Base-by-base conservation (phyloP, 2,797 vertebrate genomes). In the Parambassis ranga region DNA sequence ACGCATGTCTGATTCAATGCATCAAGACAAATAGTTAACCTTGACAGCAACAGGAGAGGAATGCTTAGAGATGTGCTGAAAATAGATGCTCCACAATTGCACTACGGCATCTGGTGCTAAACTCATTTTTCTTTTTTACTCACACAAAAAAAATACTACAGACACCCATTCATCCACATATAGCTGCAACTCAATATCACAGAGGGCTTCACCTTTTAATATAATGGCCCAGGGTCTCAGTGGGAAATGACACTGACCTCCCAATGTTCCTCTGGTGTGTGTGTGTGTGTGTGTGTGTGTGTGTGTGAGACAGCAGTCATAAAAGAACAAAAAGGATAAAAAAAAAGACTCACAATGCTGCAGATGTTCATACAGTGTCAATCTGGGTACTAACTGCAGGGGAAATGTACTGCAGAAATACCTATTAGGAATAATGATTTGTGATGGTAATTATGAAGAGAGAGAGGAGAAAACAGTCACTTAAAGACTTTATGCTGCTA, bases 361-460 rank as follows among this genome's bases (percentile, higher is more conserved):
- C 53, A 64, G 35, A 74, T 23, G 38, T 55, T 47, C 18, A 50
- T 48, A 51, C 55, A 59, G 19, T 68, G 47, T 57, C 19, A 52
- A 33, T 46, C 24, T 23, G 58, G 30, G 18, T 9, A n/a, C 13
- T 36, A 39, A 64, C 62, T 35, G 47, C n/a, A 65, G 50, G 66
- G 56, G 44, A 79, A 73, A 82, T 63, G 50, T 46, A 47, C 27
- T 15, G n/a, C 37, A 35, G 61, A 20, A 56, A 61, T 64, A 66
- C 44, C 44, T 55, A 66, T 57, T 38, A 59, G 20, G 16, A 55
- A 58, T 14, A 53, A 61, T 2, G 35, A 64, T 33, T 53, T 41
- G 43, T 38, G 41, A 27, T 24, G 4, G 20, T 48, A 56, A 57
- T 74, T 51, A 53, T 39, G 55, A 35, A 14, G 14, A 62, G 24